Conservation (phyloP, 2,113 vertebrate genomes). For the Hepsetus odoe region DNA sequence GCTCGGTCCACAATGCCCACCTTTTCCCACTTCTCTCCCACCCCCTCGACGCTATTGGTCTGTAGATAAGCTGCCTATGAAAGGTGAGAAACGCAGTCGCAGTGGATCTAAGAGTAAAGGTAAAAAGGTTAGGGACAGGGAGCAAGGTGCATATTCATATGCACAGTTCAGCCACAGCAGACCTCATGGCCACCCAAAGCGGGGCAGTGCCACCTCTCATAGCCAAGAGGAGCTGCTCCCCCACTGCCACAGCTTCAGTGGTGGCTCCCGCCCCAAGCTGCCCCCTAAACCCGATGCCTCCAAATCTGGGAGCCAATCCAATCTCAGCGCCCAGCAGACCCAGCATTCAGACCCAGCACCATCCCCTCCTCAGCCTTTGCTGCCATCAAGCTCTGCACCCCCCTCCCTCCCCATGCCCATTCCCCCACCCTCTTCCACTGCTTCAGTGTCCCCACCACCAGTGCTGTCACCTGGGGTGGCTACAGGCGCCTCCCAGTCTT, state of each 20-base stretch:
- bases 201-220: slow-evolving; percentile 73
- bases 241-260: slow-evolving; percentile 81
- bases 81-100: slow-evolving; percentile 82
- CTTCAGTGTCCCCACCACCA: slow-evolving; percentile 71
- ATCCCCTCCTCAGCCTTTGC: slow-evolving; percentile 69
- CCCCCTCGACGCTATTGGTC: slow-evolving; percentile 88
- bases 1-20: slow-evolving; percentile 75
- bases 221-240: slow-evolving; percentile 86
- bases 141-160: slow-evolving; percentile 76
- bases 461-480: slow-evolving; percentile 52
- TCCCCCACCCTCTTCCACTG: slow-evolving; percentile 73
- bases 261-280: slow-evolving; percentile 72
- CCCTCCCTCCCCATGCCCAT: slow-evolving; percentile 75
- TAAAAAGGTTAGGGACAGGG: slow-evolving; percentile 72
- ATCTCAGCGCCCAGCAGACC: slow-evolving; percentile 84
- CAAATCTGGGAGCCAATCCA: slow-evolving; percentile 88
- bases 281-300: slow-evolving; percentile 75
- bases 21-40: slow-evolving; percentile 76
- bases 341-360: slow-evolving; percentile 72
- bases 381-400: slow-evolving; percentile 69
- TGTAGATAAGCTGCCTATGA: slow-evolving; percentile 88
- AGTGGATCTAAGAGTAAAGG: slow-evolving; percentile 76
- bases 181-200: slow-evolving; percentile 78
- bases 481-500: slow-evolving; percentile 62
- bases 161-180: slow-evolving; percentile 78